Base-by-base conservation (phyloP, 1,140 invertebrate species). In the Orussus abietinus region DNA sequence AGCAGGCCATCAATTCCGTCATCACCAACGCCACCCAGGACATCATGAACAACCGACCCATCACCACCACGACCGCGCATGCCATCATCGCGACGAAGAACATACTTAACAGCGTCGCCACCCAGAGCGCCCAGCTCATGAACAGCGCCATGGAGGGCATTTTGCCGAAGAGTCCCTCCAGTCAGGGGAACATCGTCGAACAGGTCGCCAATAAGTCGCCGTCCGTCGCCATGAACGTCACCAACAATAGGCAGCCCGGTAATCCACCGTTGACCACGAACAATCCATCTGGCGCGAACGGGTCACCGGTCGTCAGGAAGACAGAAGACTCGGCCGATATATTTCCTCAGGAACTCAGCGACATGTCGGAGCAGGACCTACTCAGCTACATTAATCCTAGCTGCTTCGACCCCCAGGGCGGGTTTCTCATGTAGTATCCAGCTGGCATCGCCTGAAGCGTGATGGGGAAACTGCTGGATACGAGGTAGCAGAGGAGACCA, bases 301-400 rank as follows among this genome's bases (percentile, higher is more conserved):
- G 28, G 30, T 40, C 20, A 14, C n/a, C n/a, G n/a, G 47, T 52
- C 2, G 57, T 61, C n/a, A 55, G 66, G 13, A 73, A 73, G 49
- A 45, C 67, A 1, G 69, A 72, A 14, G 67, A 67, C 6, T 30
- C 49, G 15, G 57, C 50, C 7, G 67, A 75, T 3, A 79, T 81
- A 59, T 67, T 83, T 46, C 77, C 80, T 2, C 83, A 85, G 61
- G 82, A 86, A 17, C 74, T 91, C 40, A 85, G 84, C 12, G 80
- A 83, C 34, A 87, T 91, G 81, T 87, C 85, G 36, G 87, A 90
- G 55, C 84, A 85, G 62, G 88, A 91, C 73, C 76, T 91, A 40
- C 77, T 91, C 33, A 88, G 83, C 59, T 88, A 89, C 62, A 90
- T 91, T 35, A 89, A 90, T 76, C 85, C 87, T 10, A 88, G 81